phyloP scores from a whole-genome alignment of 2,888 invertebrate genomes.

The Caradrina kadenii region DNA sequence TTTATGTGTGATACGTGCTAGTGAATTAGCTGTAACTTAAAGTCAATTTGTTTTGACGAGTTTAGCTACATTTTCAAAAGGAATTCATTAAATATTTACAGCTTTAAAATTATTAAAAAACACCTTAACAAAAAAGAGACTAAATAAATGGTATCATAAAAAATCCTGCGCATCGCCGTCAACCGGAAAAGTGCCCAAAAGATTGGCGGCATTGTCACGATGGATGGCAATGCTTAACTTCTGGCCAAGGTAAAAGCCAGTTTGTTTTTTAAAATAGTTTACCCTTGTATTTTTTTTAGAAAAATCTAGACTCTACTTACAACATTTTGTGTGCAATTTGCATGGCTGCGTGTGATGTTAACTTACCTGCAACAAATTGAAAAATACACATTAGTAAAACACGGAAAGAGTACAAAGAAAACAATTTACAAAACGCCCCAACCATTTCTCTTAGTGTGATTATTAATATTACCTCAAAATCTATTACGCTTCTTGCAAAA shows the following conservation, averaged over 20 bases:
- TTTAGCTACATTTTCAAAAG: not conserved
- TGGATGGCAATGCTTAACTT: no score
- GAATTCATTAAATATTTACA: no score
- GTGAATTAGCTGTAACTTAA: constrained; percentile 24
- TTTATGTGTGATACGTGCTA: constrained; percentile 27
- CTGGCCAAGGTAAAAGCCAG: no score
- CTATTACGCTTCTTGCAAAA: constrained; percentile 53
- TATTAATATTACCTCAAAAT: constrained; percentile 48
- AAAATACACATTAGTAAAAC: constrained; percentile 19
- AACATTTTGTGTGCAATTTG: not conserved
- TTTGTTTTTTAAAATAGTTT: not conserved
- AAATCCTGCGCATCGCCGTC: no score
- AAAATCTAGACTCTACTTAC: constrained; percentile 20
- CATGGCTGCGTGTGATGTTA: not conserved
- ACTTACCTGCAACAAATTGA: constrained; percentile 52
- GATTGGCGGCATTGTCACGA: no score
- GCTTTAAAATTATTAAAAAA: no score
- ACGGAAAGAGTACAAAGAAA: not conserved
- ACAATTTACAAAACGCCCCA: not conserved
- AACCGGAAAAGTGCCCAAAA: no score
- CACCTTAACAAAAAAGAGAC: no score
- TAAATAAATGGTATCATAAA: no score
- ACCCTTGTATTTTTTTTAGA: not conserved
- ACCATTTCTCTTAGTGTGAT: constrained; percentile 11
- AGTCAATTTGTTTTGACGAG: constrained; percentile 27